Percentiles rank a stretch among this genome's conserved stretches.
Evolutionary conservation across 2,888 invertebrate genomes (phyloP).

Genomic region (Eucriotettix oculatus): DNA sequence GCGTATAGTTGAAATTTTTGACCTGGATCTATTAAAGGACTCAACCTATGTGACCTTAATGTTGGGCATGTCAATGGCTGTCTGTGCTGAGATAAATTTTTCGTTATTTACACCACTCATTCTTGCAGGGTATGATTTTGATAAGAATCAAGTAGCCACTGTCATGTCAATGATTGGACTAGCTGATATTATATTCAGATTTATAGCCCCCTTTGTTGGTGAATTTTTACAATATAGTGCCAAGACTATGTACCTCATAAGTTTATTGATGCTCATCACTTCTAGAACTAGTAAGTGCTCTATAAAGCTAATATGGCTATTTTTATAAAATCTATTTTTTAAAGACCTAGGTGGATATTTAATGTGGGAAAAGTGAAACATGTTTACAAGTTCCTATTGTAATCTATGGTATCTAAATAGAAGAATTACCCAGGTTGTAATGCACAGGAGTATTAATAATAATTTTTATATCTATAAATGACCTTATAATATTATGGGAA

Average conservation of each 20-base stretch:
- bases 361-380: too few species aligned
- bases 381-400: too few species aligned
- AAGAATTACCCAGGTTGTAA: too few species aligned
- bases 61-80: slow-evolving; percentile 46
- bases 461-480: too few species aligned
- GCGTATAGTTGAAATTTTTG: slow-evolving; percentile 41
- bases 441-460: too few species aligned
- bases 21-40: slow-evolving; percentile 46
- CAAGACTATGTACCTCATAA: slow-evolving; percentile 44
- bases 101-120: slow-evolving; percentile 48
- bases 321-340: too few species aligned
- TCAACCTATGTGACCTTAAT: slow-evolving; percentile 49
- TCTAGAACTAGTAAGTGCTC: slow-evolving; percentile 40
- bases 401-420: too few species aligned
- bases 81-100: slow-evolving; percentile 53
- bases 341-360: too few species aligned
- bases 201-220: slow-evolving; percentile 46
- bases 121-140: slow-evolving; percentile 40
- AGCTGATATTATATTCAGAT: slow-evolving; percentile 43
- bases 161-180: slow-evolving; percentile 44
- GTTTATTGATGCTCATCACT: slow-evolving; percentile 39
- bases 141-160: slow-evolving; percentile 38
- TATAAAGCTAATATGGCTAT: too few species aligned
- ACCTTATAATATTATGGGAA: too few species aligned
- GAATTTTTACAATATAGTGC: slow-evolving; percentile 43